Base-by-base conservation (phyloP, 1,140 invertebrate species). In the Bilobella aurantiaca region DNA sequence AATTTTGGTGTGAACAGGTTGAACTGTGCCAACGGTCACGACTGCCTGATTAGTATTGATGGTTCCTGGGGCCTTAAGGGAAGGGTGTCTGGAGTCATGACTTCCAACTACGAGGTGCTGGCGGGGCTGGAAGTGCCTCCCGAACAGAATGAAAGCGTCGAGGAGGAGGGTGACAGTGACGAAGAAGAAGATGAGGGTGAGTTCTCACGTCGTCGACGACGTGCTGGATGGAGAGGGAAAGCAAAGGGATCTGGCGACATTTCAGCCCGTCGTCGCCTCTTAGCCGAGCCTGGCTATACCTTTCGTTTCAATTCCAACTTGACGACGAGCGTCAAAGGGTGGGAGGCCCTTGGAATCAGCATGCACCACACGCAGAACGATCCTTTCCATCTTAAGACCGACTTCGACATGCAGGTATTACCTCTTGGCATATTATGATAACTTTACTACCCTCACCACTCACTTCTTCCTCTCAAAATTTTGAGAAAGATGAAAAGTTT, bases 371-470 rank as follows among this genome's bases (percentile, higher is more conserved):
- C 27, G 3, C 62, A 70, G 25, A 29, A 63, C 30, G 58, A 46
- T 27, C 62, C 61, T 34, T 56, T 68, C 18, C 53, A 67, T 65
- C 37, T 58, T 46, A 70, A 73, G 57, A 73, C 68, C 21, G 71
- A 73, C 57, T 27, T 70, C 30, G 71, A 73, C 42, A 65, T 73
- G 65, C 71, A 73, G 68, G 71, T 73, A 63, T 27, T 25, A 25
- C 21, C 27, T n/a, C n/a, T 58, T 58, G 21, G 8, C 47, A 56
- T 53, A 53, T 53, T 53, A 53, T 53, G 49, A 53, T 53, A 30
- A 53, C 25, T 64, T 64, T 58, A 21, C 30, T 29, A 23, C 23
- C 47, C 18, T n/a, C 30, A 29, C 47, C 28, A 64, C 60, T 46
- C 42, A 23, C 57, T 63, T 61, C 30, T 49, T 64, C 23, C 30